These are phyloP conservation scores for Plectrocnemia conspersa DNA, from an alignment of 1,140 invertebrate genomes.

Conservation along the genomic window DNA sequence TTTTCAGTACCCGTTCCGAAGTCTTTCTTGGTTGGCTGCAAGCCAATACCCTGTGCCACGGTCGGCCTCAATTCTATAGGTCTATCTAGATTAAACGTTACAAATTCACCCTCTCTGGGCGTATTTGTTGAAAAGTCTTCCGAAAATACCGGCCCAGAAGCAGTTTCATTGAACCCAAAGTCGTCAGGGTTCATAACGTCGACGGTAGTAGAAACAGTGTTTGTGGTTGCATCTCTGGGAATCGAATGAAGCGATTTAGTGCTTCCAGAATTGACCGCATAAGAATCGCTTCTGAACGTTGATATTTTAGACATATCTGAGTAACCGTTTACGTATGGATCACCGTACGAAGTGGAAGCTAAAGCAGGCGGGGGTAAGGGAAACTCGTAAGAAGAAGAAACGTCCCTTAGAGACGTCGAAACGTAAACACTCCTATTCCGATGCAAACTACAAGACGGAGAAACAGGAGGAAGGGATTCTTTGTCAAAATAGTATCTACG, in stretches of 20 bases:
- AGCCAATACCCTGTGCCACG: slow-evolving; percentile 33
- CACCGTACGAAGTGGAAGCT: slow-evolving; percentile 17
- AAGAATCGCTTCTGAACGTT: slow-evolving; percentile 45
- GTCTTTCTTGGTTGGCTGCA: slow-evolving; percentile 30
- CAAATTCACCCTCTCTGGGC: slow-evolving; percentile 42
- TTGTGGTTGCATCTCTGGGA: slow-evolving; percentile 42
- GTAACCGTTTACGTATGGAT: slow-evolving; percentile 38
- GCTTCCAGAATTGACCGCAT: slow-evolving; percentile 24
- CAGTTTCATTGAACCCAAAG: slow-evolving; percentile 31
- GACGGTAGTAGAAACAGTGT: slow-evolving; percentile 44
- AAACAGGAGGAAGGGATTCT: slow-evolving; percentile 41
- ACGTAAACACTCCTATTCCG: slow-evolving; percentile 47
- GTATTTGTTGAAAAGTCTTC: slow-evolving; percentile 43
- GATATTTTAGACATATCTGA: slow-evolving; percentile 49
- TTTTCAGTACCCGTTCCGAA: slow-evolving; percentile 36
- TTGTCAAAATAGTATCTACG: slow-evolving; percentile 53
- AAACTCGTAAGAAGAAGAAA: slow-evolving; percentile 54
- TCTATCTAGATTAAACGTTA: slow-evolving; percentile 45
- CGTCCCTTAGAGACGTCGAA: slow-evolving; percentile 54
- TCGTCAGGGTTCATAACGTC: slow-evolving; percentile 39
- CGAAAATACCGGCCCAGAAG: slow-evolving; percentile 38
- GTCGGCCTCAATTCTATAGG: slow-evolving; percentile 36
- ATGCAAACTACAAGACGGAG: slow-evolving; percentile 43
- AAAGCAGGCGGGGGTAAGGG: slow-evolving; percentile 39
- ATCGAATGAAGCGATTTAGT: slow-evolving; percentile 33